These are phyloP conservation scores for Andrena dorsata DNA, from an alignment of 2,888 invertebrate genomes.

Conservation along the genomic window DNA sequence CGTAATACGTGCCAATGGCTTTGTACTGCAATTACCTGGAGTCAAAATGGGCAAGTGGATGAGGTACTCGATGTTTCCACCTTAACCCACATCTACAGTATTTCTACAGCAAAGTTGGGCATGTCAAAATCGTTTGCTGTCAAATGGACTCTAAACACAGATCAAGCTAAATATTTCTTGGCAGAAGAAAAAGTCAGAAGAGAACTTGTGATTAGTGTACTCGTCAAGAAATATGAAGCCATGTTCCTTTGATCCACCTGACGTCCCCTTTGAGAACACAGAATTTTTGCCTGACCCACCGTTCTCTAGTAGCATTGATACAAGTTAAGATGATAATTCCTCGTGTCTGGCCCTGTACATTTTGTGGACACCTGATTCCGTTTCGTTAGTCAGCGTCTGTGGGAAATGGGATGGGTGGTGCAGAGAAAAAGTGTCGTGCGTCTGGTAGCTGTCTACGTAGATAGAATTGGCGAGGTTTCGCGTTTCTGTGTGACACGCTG, in stretches of 20 bases:
- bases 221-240: too few species aligned
- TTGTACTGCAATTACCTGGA: background rate
- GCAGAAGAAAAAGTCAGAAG: too few species aligned
- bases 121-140: too few species aligned
- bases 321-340: background rate
- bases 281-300: background rate
- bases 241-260: background rate
- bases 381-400: background rate
- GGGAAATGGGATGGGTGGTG: background rate
- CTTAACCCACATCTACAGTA: background rate
- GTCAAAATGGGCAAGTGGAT: too few species aligned
- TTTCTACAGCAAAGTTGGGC: background rate
- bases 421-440: constrained; percentile 32
- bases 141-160: too few species aligned
- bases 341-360: background rate
- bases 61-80: background rate
- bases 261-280: background rate
- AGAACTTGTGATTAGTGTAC: too few species aligned
- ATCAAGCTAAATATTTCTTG: too few species aligned
- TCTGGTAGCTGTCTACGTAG: constrained; percentile 43
- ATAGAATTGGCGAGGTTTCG: constrained; percentile 56
- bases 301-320: background rate
- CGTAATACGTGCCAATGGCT: background rate
- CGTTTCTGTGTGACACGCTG: constrained; percentile 39
- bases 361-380: background rate